Conservation (phyloP, 2,113 vertebrate species). For the Ictidomys tridecemlineatus region DNA sequence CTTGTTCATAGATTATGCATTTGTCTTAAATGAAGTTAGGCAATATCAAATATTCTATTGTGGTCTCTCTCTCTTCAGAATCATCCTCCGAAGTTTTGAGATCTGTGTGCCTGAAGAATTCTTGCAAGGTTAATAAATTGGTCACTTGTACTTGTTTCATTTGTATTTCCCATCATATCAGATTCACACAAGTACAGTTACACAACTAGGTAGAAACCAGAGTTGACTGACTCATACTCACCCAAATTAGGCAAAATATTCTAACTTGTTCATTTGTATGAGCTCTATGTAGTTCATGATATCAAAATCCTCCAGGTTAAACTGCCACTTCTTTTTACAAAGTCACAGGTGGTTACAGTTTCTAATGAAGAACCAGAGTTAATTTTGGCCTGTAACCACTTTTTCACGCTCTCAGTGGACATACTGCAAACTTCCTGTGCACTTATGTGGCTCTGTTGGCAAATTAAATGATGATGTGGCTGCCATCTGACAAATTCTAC, state of each 20-base stretch:
- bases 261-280: slow-evolving; percentile 96
- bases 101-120: slow-evolving; percentile 96
- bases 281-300: slow-evolving; percentile 96
- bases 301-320: slow-evolving; percentile 98
- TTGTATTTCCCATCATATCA: slow-evolving; percentile 95
- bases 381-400: slow-evolving; percentile 98
- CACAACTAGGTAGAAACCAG: slow-evolving; percentile 97
- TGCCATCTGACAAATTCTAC: slow-evolving; percentile 98
- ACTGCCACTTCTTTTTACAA: slow-evolving; percentile 96
- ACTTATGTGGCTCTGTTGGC: slow-evolving; percentile 96
- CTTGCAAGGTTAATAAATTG: slow-evolving; percentile 99
- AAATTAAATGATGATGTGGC: slow-evolving; percentile 93
- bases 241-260: slow-evolving; percentile 91
- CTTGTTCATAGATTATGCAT: slow-evolving; percentile 83
- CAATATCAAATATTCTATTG: slow-evolving; percentile 88
- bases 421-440: slow-evolving; percentile 96
- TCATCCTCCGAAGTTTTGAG: slow-evolving; percentile 96
- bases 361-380: slow-evolving; percentile 97
- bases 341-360: slow-evolving; percentile 97
- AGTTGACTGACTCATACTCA: slow-evolving; percentile 98
- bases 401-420: slow-evolving; percentile 99
- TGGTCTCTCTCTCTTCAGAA: slow-evolving; percentile 90
- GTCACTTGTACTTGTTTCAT: slow-evolving; percentile 92
- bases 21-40: slow-evolving; percentile 77
- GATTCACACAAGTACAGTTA: slow-evolving; percentile 97